Evolutionary conservation across 1,140 invertebrate genomes (phyloP).

Genomic region (Ephestia elutella): DNA sequence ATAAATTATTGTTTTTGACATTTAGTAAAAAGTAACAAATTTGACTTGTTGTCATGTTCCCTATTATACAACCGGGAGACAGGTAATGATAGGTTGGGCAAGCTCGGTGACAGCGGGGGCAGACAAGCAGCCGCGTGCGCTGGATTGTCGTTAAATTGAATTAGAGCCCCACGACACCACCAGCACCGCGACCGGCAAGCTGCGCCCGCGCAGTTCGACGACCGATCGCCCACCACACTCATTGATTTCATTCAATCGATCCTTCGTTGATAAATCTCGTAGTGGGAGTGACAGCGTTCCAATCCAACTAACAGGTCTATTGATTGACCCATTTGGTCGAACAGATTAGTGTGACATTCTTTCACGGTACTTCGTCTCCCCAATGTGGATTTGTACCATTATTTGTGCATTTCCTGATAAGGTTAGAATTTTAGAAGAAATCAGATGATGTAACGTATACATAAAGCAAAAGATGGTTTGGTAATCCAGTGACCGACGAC

Average conservation of each 20-base stretch:
- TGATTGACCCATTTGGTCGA: constrained; percentile 4
- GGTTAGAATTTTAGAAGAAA: too few species aligned
- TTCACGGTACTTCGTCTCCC: neutral
- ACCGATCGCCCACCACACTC: constrained; percentile 65
- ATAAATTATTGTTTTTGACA: too few species aligned
- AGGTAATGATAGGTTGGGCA: constrained; percentile 29
- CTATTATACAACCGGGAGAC: constrained; percentile 27
- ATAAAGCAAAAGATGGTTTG: too few species aligned
- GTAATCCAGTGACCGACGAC: too few species aligned
- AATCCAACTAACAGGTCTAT: constrained; percentile 24
- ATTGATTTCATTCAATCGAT: constrained; percentile 66
- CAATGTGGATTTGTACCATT: neutral
- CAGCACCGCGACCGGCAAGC: constrained; percentile 43
- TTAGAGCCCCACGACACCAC: constrained; percentile 51
- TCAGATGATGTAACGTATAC: too few species aligned
- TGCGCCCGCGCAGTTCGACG: constrained; percentile 69
- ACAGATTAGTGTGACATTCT: constrained; percentile 1
- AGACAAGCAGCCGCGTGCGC: constrained; percentile 41
- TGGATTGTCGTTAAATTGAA: constrained; percentile 66
- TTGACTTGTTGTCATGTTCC: too few species aligned
- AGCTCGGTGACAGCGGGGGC: constrained; percentile 39
- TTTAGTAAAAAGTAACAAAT: too few species aligned
- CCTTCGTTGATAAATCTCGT: constrained; percentile 56
- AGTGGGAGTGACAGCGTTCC: constrained; percentile 50
- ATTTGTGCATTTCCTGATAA: neutral